These are phyloP conservation scores for Acrobasis suavella DNA, from an alignment of 2,888 invertebrate genomes.

Conservation along the genomic window DNA sequence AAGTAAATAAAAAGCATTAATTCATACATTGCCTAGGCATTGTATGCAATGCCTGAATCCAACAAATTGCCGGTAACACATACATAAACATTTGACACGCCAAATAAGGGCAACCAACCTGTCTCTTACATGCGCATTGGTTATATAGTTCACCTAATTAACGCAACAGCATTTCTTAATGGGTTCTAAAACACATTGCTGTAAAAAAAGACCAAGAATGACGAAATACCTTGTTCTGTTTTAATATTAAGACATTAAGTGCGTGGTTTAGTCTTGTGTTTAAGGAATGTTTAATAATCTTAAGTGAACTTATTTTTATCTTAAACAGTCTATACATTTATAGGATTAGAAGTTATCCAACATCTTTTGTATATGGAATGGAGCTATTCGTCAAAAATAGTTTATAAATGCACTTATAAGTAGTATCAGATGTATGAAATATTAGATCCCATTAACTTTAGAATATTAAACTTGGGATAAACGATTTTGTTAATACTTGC, in stretches of 20 bases:
- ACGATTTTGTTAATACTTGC: constrained; percentile 32
- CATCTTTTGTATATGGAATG: not conserved
- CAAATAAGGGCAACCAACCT: too few species aligned
- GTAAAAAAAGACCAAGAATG: not conserved
- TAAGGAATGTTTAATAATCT: constrained; percentile 16
- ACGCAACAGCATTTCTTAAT: too few species aligned
- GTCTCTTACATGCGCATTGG: too few species aligned
- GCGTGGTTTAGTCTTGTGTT: constrained; percentile 1
- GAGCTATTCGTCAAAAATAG: not conserved
- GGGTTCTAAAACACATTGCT: not conserved
- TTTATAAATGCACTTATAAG: not conserved
- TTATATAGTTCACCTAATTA: too few species aligned
- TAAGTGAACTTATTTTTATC: constrained; percentile 5
- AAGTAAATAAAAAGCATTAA: too few species aligned
- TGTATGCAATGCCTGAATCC: too few species aligned
- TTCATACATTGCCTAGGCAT: too few species aligned
- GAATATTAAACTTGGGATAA: not conserved
- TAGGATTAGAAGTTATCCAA: not conserved
- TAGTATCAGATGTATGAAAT: not conserved
- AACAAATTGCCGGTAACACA: too few species aligned
- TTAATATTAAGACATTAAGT: constrained; percentile 13
- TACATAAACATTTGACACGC: too few species aligned
- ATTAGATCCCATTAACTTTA: not conserved
- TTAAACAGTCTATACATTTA: not conserved
- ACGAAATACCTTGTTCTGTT: not conserved